Percentiles rank a stretch among this genome's conserved stretches.
Conservation (phyloP, 1,140 invertebrate species). For the Theocolax elegans region DNA sequence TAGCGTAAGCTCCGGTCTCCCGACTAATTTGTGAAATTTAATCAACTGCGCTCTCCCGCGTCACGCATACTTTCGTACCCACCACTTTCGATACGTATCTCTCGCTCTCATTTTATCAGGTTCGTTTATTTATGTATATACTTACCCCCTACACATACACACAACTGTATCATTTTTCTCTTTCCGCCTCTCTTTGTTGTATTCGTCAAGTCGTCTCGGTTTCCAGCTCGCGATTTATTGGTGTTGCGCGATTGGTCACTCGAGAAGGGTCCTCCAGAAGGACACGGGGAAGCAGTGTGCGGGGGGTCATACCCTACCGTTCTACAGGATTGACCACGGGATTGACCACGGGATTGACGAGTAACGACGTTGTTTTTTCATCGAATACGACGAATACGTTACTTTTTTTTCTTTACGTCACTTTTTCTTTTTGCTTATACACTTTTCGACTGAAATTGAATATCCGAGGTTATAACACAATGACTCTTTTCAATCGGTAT, state of each 20-base stretch:
- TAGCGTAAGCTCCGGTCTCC: constrained; percentile 48
- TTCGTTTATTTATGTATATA: too few relatives aligned
- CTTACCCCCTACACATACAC: background rate
- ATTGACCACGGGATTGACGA: too few relatives aligned
- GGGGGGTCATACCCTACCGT: too few relatives aligned
- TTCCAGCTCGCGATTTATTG: background rate
- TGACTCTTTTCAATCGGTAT: too few relatives aligned
- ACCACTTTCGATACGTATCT: background rate
- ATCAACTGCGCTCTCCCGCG: constrained; percentile 51
- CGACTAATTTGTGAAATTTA: constrained; percentile 61
- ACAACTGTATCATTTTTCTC: background rate
- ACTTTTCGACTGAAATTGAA: too few relatives aligned
- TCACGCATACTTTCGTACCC: background rate
- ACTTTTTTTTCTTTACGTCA: too few relatives aligned
- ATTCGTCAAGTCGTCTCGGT: background rate
- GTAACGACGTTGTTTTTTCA: too few relatives aligned
- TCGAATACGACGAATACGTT: too few relatives aligned
- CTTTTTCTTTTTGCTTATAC: too few relatives aligned
- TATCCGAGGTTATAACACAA: too few relatives aligned
- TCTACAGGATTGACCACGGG: too few relatives aligned
- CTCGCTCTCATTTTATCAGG: constrained; percentile 6
- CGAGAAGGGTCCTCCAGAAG: background rate
- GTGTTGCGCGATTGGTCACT: background rate
- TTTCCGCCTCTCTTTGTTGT: background rate
- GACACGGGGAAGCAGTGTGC: too few relatives aligned